Conservation (phyloP, 2,113 vertebrate species). For the Myotis davidii region DNA sequence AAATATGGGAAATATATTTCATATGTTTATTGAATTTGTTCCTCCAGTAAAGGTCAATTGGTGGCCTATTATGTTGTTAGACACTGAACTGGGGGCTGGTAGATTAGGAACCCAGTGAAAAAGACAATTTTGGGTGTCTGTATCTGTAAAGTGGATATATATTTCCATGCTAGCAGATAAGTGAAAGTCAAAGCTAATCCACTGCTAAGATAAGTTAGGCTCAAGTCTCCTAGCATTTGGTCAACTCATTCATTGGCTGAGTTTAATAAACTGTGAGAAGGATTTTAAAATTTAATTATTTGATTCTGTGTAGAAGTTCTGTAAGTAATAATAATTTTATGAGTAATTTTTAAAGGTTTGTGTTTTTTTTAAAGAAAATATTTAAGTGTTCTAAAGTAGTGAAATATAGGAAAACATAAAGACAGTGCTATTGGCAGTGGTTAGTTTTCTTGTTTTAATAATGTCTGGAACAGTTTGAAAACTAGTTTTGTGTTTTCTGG, state of each 20-base stretch:
- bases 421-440: neutral
- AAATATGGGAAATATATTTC: constrained; percentile 7
- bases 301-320: neutral
- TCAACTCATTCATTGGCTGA: neutral
- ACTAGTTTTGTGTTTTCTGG: neutral
- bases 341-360: neutral
- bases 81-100: neutral
- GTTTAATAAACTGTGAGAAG: constrained; percentile 24
- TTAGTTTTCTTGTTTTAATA: neutral
- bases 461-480: neutral
- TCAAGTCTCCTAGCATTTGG: neutral
- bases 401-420: neutral
- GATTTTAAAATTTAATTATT: constrained; percentile 32
- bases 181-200: neutral
- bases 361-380: neutral
- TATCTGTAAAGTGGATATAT: neutral
- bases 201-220: neutral
- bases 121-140: neutral
- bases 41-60: neutral
- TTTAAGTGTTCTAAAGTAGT: neutral
- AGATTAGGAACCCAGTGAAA: neutral
- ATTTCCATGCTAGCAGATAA: neutral
- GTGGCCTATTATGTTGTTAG: neutral
- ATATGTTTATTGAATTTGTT: neutral
- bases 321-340: neutral